Percentiles rank a stretch among this genome's conserved stretches.
These are phyloP conservation scores for Anser cygnoides DNA, from an alignment of 2,113 vertebrate species.

Conservation along the genomic window DNA sequence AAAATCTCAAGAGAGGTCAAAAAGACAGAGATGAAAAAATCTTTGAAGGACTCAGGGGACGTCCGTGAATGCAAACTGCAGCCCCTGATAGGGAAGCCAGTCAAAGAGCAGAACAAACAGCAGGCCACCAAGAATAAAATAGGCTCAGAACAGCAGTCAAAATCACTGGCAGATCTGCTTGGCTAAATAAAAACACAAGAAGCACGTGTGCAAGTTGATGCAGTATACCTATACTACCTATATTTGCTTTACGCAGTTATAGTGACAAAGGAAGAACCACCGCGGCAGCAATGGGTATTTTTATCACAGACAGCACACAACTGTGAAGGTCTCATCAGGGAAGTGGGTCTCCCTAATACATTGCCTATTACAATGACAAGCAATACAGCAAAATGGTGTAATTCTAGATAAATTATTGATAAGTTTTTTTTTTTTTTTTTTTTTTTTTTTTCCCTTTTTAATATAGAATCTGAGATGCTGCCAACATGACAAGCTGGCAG, in stretches of 20 bases:
- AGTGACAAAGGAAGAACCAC: background rate
- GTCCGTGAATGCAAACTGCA: background rate
- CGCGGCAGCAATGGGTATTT: background rate
- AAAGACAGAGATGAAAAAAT: constrained; percentile 39
- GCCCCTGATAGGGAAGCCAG: background rate
- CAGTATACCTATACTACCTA: background rate
- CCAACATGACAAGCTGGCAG: background rate
- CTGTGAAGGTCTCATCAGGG: background rate
- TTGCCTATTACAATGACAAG: background rate
- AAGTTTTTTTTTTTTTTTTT: background rate
- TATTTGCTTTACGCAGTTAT: background rate
- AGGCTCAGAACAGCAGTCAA: background rate
- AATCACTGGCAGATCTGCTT: background rate
- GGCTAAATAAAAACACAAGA: background rate
- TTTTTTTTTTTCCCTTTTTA: background rate
- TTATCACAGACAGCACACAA: background rate
- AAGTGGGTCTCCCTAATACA: background rate
- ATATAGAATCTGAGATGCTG: background rate
- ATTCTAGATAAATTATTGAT: background rate
- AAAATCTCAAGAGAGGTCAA: constrained; percentile 12
- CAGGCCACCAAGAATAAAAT: background rate
- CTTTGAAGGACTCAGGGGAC: background rate
- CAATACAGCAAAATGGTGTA: background rate
- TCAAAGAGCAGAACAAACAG: background rate
- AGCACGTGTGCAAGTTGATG: background rate